Conservation (phyloP, 35 echinoderm and acorn worm species). For the Lytechinus variegatus region DNA sequence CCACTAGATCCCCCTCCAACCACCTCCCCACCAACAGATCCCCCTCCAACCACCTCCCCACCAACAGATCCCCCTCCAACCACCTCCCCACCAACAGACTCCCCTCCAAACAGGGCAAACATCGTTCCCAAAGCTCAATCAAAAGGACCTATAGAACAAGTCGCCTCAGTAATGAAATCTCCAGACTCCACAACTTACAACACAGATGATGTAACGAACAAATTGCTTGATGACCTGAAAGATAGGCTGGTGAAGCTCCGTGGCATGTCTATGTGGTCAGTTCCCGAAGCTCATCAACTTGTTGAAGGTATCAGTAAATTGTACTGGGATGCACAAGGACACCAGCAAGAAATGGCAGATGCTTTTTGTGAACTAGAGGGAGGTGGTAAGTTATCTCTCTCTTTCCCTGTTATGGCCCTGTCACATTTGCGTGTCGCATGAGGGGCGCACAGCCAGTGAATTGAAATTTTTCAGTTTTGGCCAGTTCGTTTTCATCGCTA, state of each 20-base stretch:
- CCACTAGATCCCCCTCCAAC: too few species aligned
- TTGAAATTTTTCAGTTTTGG: not conserved
- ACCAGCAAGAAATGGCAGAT: constrained; percentile 51
- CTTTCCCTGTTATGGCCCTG: not conserved
- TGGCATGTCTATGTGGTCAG: constrained; percentile 29
- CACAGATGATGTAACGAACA: not conserved
- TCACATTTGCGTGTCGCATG: not conserved
- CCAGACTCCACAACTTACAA: not conserved
- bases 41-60: too few species aligned
- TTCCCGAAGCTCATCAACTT: constrained; percentile 11
- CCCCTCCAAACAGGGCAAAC: too few species aligned
- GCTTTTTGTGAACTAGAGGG: constrained; percentile 54
- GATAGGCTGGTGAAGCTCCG: not conserved
- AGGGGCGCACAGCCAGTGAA: not conserved
- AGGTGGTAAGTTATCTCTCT: constrained; percentile 48
- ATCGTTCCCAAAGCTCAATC: too few species aligned
- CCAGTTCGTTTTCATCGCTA: not conserved
- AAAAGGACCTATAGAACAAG: not conserved
- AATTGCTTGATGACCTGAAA: not conserved
- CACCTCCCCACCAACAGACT: too few species aligned
- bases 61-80: too few species aligned
- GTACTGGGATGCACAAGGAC: constrained; percentile 44
- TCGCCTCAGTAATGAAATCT: not conserved
- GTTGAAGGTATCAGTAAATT: constrained; percentile 54
- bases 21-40: too few species aligned